A percentile compares a stretch with the other conserved stretches of the same genome.
Conservation (phyloP, 2,888 invertebrate species). For the Cephus rjabovi region DNA sequence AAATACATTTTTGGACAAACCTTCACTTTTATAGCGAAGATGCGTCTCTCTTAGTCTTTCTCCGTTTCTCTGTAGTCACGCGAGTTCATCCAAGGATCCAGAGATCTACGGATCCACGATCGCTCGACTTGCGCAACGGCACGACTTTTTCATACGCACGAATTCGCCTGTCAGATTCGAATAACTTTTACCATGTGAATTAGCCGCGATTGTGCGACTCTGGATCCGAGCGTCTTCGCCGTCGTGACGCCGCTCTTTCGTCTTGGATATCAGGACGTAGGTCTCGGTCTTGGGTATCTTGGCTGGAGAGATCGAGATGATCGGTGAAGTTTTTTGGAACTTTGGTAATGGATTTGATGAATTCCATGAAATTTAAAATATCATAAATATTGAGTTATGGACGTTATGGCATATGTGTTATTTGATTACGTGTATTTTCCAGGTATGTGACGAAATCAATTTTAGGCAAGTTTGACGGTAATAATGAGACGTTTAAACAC, state of each 20-base stretch:
- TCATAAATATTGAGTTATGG: background rate
- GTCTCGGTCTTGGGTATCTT: background rate
- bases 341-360: background rate
- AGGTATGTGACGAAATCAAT: background rate
- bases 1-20: slow-evolving; percentile 40
- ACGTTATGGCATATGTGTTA: background rate
- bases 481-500: background rate
- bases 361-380: background rate
- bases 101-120: background rate
- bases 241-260: background rate
- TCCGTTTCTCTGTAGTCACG: background rate
- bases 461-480: background rate
- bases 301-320: background rate
- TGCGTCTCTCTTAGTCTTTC: background rate
- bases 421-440: background rate
- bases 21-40: slow-evolving; percentile 43
- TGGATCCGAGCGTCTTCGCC: background rate
- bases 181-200: slow-evolving; percentile 24
- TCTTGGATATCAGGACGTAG: background rate
- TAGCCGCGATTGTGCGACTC: slow-evolving; percentile 35
- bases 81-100: background rate
- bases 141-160: background rate
- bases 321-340: background rate
- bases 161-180: background rate
- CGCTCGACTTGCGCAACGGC: slow-evolving; percentile 1